phyloP scores from a whole-genome alignment of 1,140 invertebrate genomes.

The Sinonovacula constricta region DNA sequence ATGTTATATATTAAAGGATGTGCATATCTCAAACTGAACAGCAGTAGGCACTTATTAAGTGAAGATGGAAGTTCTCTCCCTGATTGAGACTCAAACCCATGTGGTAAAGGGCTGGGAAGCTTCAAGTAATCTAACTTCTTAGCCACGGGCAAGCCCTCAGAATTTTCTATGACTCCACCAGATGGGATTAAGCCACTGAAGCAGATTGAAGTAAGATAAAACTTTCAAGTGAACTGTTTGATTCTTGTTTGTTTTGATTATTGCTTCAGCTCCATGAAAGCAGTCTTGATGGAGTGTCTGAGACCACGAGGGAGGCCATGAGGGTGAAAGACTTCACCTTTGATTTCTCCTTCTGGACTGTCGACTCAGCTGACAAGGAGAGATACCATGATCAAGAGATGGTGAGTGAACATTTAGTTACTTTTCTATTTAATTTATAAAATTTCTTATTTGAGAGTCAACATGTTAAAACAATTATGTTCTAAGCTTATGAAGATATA shows the following conservation, averaged over 20 bases:
- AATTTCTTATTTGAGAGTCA: no score
- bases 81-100: no score
- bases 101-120: no score
- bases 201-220: no score
- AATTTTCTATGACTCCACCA: not conserved
- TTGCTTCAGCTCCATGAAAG: not conserved
- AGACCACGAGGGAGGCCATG: constrained; percentile 81
- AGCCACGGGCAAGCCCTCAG: not conserved
- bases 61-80: no score
- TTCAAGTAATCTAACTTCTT: not conserved
- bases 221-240: not conserved
- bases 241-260: not conserved
- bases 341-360: constrained; percentile 96
- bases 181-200: no score
- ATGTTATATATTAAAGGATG: not conserved
- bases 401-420: no score
- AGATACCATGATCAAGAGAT: constrained; percentile 40
- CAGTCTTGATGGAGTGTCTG: constrained; percentile 26
- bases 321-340: constrained; percentile 94
- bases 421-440: no score
- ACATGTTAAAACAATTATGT: no score
- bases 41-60: not conserved
- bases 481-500: no score
- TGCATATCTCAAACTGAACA: not conserved
- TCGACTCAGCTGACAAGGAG: constrained; percentile 78